Evolutionary conservation across 1,140 invertebrate species (phyloP), one percentile per base, ranked within the genome.

Genomic region (Cyphomyrmex costatus): DNA sequence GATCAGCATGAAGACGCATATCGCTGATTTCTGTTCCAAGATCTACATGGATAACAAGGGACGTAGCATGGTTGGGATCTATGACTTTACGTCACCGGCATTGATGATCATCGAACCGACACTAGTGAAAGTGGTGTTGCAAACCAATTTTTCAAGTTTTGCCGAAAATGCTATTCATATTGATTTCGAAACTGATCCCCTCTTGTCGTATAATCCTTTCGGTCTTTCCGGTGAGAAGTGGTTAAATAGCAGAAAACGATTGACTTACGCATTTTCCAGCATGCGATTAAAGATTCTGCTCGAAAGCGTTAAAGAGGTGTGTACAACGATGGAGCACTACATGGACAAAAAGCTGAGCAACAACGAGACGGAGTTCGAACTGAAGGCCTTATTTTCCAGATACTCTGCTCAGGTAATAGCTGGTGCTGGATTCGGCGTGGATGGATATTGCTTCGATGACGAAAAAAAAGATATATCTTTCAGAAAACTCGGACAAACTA

Each of bases 381-480:
- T 91, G 0, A 94, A 95, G 85, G 88, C 94, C 53, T 24, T 94
- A 0, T 94, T 92, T 16, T 60, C 93, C 2, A 93, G 93, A 76
- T 96, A 93, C 65, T 95, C 95, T 0, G 94, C 94, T 0, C 95
- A 96, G 36, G 94, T 95, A 19, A 94, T 96, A 6, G 93, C 95
- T 3, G 94, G 90, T 61, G 93, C 94, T 46, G 95, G 95, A 3
- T 94, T 96, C 85, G 95, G 95, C 14, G 91, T 96, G 0, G 84
- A 93, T 16, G 91, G 90, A 7, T 61, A 85, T 12, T 87, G 87
- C 19, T 93, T 92, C 70, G 68, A 66, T 0, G 86, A 92, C 1
- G 56, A 82, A 30, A 74, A 83, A 3, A 46, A 89, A 16, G 12
- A 71, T 2, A 7, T 68, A 8, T 74, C 89, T 5, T 92, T 92